Conservation (phyloP, 2,113 vertebrate genomes). For the Tragelaphus imberbis region DNA sequence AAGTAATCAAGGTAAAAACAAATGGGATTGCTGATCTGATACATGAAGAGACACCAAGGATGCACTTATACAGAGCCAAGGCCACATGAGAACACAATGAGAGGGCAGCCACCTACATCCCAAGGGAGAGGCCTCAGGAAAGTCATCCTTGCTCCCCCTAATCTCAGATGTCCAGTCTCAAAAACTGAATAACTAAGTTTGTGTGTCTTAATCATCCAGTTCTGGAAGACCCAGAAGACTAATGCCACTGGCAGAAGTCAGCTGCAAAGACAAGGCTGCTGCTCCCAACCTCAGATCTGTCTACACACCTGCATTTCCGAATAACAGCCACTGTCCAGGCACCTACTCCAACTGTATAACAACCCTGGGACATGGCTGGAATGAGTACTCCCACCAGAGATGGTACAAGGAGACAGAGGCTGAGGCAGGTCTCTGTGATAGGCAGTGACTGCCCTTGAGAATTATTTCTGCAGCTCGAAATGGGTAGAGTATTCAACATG, state of each 20-base stretch:
- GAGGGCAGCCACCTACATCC: neutral
- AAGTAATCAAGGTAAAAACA: neutral
- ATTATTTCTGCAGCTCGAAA: neutral
- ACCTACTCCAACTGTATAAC: neutral
- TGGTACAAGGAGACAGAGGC: neutral
- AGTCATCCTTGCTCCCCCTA: accelerated
- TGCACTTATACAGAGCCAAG: neutral
- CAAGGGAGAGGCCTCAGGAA: neutral
- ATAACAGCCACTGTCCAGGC: neutral
- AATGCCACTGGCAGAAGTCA: neutral
- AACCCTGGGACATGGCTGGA: neutral
- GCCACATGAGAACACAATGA: neutral
- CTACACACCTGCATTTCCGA: neutral
- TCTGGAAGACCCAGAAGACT: neutral
- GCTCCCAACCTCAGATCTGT: neutral
- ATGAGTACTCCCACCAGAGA: neutral
- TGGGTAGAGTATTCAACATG: neutral
- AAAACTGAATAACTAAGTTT: neutral
- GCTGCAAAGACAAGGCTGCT: neutral
- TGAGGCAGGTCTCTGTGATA: neutral
- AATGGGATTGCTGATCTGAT: neutral
- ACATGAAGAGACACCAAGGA: neutral
- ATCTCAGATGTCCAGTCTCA: neutral
- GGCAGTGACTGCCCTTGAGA: neutral
- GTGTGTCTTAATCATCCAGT: neutral